phyloP scores from a whole-genome alignment of 2,797 vertebrate genomes.

The Acrocephalus scirpaceus region DNA sequence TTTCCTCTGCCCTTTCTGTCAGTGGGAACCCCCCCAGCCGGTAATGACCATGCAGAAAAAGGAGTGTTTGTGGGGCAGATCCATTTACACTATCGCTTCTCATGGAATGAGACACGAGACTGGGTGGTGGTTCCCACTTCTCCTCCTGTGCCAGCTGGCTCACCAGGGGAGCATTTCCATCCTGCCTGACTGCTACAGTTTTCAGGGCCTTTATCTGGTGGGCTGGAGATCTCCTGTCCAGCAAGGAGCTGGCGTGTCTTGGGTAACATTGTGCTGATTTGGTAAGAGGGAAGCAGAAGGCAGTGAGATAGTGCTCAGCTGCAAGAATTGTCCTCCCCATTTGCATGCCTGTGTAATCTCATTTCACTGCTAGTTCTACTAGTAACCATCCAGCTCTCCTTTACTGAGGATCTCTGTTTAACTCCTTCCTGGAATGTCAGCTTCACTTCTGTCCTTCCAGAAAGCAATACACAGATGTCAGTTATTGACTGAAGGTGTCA shows the following conservation, averaged over 20 bases:
- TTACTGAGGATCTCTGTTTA: background rate
- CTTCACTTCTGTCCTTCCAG: background rate
- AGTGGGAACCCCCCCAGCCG: accelerated
- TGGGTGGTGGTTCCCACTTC: background rate
- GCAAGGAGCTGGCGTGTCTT: background rate
- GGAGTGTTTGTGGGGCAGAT: background rate
- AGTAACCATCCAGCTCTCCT: background rate
- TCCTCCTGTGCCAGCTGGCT: background rate
- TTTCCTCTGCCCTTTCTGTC: background rate
- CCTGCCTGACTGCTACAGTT: background rate
- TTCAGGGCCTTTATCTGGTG: background rate
- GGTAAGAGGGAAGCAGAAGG: background rate
- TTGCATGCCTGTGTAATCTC: background rate
- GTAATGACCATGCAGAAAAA: background rate
- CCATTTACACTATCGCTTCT: background rate
- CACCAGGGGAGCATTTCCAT: background rate
- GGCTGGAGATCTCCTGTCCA: background rate
- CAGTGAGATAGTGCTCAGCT: background rate
- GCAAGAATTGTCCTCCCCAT: background rate
- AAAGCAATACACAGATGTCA: background rate
- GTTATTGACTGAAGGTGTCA: background rate
- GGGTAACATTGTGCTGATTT: background rate
- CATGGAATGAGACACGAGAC: background rate
- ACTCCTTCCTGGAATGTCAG: background rate
- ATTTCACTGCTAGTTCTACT: background rate